Conservation (phyloP, 1,140 invertebrate species). For the Rhynchophorus ferrugineus region DNA sequence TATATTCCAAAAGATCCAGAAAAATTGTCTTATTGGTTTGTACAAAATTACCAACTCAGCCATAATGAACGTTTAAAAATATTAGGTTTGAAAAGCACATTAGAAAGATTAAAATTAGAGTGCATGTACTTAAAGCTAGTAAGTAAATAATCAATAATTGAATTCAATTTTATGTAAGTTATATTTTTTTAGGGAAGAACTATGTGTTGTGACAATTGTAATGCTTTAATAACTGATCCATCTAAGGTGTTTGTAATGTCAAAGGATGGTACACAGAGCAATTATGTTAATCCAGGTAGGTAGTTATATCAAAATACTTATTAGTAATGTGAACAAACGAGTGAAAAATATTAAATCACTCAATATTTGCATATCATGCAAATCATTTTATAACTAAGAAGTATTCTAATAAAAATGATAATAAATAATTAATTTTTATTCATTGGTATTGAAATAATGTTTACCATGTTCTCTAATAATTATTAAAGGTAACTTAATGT, state of each 20-base stretch:
- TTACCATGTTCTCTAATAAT: too few relatives aligned
- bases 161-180: neutral
- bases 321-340: too few relatives aligned
- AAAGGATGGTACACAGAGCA: slow-evolving; percentile 68
- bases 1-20: slow-evolving; percentile 36
- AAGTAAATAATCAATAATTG: slow-evolving; percentile 3
- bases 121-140: slow-evolving; percentile 20
- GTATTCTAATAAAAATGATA: slow-evolving; percentile 1
- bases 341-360: too few relatives aligned
- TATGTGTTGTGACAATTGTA: slow-evolving; percentile 60
- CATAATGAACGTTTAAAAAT: slow-evolving; percentile 35
- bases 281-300: slow-evolving; percentile 72
- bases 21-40: slow-evolving; percentile 39
- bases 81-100: slow-evolving; percentile 30
- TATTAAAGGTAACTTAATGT: too few relatives aligned
- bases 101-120: slow-evolving; percentile 35
- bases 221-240: slow-evolving; percentile 53
- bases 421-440: slow-evolving; percentile 1
- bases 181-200: slow-evolving; percentile 45
- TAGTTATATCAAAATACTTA: too few relatives aligned
- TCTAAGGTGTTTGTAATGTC: slow-evolving; percentile 75
- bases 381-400: too few relatives aligned
- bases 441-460: too few relatives aligned
- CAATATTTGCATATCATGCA: too few relatives aligned
- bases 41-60: slow-evolving; percentile 38